Evolutionary conservation across 2,797 vertebrate species (phyloP).

Genomic region (Sebastes alutus): DNA sequence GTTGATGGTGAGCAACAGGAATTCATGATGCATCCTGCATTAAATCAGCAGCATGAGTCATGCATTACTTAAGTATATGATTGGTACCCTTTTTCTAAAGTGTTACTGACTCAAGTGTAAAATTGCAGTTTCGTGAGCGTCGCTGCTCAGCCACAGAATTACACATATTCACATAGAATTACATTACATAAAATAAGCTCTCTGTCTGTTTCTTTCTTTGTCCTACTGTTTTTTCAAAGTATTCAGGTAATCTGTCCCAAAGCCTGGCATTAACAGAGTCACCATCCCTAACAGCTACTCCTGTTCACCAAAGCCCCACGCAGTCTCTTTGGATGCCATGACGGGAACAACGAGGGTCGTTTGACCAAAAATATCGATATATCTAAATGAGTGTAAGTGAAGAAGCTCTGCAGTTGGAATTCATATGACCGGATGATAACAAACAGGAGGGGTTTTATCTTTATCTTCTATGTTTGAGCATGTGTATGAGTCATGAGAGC

Average conservation of each 20-base stretch:
- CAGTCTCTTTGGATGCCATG: neutral
- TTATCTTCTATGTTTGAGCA: slow-evolving; percentile 21
- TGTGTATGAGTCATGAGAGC: slow-evolving; percentile 51
- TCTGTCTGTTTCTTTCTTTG: neutral
- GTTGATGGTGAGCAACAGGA: neutral
- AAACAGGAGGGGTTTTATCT: slow-evolving; percentile 37
- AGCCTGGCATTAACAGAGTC: neutral
- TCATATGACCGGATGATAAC: slow-evolving; percentile 5
- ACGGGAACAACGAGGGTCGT: neutral
- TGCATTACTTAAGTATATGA: neutral
- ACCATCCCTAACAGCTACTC: neutral
- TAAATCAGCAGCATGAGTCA: neutral
- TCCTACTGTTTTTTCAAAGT: neutral
- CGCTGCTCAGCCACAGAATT: neutral
- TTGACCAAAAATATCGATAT: neutral
- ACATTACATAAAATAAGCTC: neutral
- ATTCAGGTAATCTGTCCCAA: neutral
- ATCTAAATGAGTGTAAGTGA: neutral
- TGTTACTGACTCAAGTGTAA: neutral
- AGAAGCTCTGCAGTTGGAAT: neutral
- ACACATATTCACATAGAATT: neutral
- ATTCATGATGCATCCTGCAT: neutral
- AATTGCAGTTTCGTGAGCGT: neutral
- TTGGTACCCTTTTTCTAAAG: neutral
- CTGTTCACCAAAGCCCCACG: neutral